Conservation (phyloP, 2,113 vertebrate genomes). For the Campylomormyrus numenius region DNA sequence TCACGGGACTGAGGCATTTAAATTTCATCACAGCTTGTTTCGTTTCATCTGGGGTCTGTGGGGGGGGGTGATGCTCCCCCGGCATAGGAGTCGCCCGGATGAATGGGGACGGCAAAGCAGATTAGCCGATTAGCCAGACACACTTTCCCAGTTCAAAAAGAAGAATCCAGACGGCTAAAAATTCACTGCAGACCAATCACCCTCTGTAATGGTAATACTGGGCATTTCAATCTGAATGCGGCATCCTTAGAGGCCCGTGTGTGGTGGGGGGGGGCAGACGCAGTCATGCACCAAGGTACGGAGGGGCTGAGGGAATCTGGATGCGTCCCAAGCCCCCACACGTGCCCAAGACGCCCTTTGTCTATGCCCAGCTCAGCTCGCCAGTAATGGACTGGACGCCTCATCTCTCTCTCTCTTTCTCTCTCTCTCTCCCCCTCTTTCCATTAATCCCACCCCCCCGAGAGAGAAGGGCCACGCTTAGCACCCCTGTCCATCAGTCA, state of each 20-base stretch:
- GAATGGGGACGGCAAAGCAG: conserved; percentile 8
- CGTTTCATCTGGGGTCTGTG: conserved; percentile 24
- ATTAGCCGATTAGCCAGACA: conserved; percentile 6
- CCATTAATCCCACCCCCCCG: not conserved
- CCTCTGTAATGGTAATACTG: conserved; percentile 13
- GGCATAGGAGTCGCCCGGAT: not conserved
- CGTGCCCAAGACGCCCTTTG: conserved; percentile 30
- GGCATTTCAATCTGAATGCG: not conserved
- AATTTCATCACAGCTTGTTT: conserved; percentile 45
- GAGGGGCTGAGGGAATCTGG: not conserved
- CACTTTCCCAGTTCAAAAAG: conserved; percentile 11
- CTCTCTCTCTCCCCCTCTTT: not conserved
- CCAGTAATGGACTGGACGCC: conserved; percentile 52
- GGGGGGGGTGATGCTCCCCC: not conserved
- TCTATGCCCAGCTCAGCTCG: conserved; percentile 43
- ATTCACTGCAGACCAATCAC: not conserved
- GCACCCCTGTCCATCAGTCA: not conserved
- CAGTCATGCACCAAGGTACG: too few species aligned
- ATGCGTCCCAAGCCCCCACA: not conserved
- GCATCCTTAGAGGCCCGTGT: not conserved
- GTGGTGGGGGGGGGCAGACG: not conserved
- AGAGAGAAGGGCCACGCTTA: not conserved
- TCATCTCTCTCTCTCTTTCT: not conserved
- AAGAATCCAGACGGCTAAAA: not conserved
- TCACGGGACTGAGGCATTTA: conserved; percentile 38